Evolutionary conservation across 2,888 invertebrate species (phyloP).

Genomic region (Lagria hirta): DNA sequence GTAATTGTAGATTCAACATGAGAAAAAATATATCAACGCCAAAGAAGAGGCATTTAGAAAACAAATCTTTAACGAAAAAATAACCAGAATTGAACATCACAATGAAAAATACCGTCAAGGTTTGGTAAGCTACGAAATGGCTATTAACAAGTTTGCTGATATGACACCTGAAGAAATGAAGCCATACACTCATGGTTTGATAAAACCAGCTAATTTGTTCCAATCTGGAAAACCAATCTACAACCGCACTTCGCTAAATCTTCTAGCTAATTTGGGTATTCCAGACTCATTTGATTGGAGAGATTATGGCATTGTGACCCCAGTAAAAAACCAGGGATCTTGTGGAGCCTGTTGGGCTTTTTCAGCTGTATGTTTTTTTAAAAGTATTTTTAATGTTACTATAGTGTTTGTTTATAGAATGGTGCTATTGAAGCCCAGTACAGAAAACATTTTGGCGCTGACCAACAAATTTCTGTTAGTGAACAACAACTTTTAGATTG

Average conservation of each 20-base stretch:
- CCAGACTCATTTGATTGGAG: constrained; percentile 18
- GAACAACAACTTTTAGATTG: constrained; percentile 16
- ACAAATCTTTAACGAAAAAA: constrained; percentile 25
- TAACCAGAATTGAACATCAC: constrained; percentile 28
- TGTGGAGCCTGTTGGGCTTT: constrained; percentile 22
- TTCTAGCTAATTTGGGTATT: background rate
- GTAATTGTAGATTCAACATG: constrained; percentile 6
- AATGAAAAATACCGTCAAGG: constrained; percentile 21
- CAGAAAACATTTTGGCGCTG: constrained; percentile 4
- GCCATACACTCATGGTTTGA: constrained; percentile 5
- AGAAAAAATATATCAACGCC: constrained; percentile 25
- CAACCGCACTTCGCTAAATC: background rate
- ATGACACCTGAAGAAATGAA: constrained; percentile 30
- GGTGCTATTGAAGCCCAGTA: constrained; percentile 14
- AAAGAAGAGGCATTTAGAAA: constrained; percentile 29
- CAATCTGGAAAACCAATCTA: constrained; percentile 5
- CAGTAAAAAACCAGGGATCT: constrained; percentile 18
- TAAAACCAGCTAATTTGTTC: background rate
- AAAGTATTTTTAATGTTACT: background rate
- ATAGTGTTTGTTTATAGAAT: constrained; percentile 3
- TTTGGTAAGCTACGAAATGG: constrained; percentile 21
- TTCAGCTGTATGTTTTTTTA: constrained; percentile 11
- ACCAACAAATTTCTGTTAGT: constrained; percentile 8
- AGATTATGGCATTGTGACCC: constrained; percentile 10
- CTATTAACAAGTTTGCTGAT: constrained; percentile 33